These are phyloP conservation scores for Pogonus chalceus DNA, from an alignment of 1,140 invertebrate species.

Conservation along the genomic window DNA sequence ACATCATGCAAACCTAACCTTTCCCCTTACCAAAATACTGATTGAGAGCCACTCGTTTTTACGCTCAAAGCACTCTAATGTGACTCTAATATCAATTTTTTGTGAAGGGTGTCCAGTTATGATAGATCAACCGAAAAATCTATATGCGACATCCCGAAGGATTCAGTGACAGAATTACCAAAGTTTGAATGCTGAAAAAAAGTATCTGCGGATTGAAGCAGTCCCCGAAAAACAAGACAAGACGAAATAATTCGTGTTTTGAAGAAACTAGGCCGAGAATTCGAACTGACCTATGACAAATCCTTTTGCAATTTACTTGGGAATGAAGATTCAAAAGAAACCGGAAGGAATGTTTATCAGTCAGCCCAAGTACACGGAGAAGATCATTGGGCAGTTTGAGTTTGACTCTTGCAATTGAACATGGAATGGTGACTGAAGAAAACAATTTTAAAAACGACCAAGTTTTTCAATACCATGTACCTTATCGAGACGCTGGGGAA, in stretches of 20 bases:
- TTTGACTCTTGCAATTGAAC: slow-evolving; percentile 17
- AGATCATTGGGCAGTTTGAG: slow-evolving; percentile 19
- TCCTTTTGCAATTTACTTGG: slow-evolving; percentile 11
- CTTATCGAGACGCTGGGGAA: slow-evolving; percentile 30
- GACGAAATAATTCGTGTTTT: slow-evolving; percentile 9
- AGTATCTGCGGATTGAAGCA: no score
- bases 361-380: slow-evolving; percentile 14
- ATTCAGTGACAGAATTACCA: no score
- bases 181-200: no score
- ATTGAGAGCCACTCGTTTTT: no score
- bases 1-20: no score
- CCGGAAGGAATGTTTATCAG: slow-evolving; percentile 10
- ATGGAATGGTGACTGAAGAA: slow-evolving; percentile 15
- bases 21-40: no score
- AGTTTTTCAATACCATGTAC: slow-evolving; percentile 8
- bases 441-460: slow-evolving; percentile 13
- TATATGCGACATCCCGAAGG: no score
- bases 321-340: slow-evolving; percentile 7
- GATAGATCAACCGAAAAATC: no score
- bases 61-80: no score
- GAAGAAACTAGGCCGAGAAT: slow-evolving; percentile 12
- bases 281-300: slow-evolving; percentile 12
- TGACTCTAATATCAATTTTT: no score
- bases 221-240: no score
- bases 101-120: no score